Conservation (phyloP, 2,888 invertebrate species). For the Trichogramma evanescens region DNA sequence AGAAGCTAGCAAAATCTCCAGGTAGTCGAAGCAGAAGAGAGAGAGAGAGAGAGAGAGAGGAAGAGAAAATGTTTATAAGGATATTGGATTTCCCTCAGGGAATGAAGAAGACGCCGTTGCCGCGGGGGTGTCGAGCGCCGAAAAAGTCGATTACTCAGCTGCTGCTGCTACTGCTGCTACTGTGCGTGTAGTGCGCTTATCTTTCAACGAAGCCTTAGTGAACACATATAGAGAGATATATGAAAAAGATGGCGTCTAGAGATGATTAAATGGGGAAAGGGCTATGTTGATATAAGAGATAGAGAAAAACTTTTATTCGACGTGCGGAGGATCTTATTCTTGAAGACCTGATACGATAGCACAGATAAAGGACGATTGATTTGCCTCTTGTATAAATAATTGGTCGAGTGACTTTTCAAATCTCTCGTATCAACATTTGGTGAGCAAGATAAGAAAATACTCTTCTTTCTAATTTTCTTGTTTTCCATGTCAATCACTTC, state of each 20-base stretch:
- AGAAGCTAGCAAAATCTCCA: too few species aligned
- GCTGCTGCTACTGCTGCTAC: neutral
- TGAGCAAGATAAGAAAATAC: too few species aligned
- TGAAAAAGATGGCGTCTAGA: neutral
- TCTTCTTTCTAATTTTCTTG: too few species aligned
- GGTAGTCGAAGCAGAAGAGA: neutral
- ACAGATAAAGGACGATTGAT: too few species aligned
- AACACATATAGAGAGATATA: too few species aligned
- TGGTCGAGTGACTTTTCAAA: too few species aligned
- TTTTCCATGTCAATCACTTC: too few species aligned
- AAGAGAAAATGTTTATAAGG: conserved; percentile 11
- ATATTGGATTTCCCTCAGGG: conserved; percentile 11
- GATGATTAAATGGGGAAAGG: neutral
- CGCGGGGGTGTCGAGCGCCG: neutral
- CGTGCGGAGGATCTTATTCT: neutral
- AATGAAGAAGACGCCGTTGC: neutral
- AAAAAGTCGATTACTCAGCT: conserved; percentile 16
- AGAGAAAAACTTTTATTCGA: neutral
- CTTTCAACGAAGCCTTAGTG: too few species aligned
- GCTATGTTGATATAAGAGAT: neutral
- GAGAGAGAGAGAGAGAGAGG: conserved; percentile 1
- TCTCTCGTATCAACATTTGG: too few species aligned
- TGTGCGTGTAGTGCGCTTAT: too few species aligned
- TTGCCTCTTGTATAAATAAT: too few species aligned
- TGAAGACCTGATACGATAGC: too few species aligned